Conservation (phyloP, 92 coral and sea anemone species). For the Parazoanthus darwini region DNA sequence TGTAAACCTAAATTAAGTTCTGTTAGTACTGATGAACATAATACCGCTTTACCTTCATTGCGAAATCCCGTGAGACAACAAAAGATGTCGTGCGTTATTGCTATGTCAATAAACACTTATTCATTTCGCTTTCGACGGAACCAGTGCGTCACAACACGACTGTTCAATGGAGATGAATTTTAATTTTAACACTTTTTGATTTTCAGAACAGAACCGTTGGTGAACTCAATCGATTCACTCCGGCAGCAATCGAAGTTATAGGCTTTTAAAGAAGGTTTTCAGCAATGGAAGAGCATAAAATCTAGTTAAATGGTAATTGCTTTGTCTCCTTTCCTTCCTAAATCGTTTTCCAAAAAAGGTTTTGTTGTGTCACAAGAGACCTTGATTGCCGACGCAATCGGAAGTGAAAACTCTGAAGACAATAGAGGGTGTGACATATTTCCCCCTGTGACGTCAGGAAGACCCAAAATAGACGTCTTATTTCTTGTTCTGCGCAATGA, state of each 20-base stretch:
- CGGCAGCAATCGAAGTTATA: neutral
- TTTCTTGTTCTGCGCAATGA: constrained; percentile 19
- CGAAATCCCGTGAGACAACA: constrained; percentile 31
- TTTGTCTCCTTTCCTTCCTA: constrained; percentile 16
- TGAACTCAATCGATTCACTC: neutral
- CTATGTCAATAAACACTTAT: constrained; percentile 16
- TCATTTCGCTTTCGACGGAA: neutral
- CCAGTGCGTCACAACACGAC: constrained; percentile 12
- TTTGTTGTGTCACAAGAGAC: constrained; percentile 18
- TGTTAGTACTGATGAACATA: neutral
- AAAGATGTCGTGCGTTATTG: constrained; percentile 18
- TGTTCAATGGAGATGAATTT: neutral
- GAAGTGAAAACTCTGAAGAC: constrained; percentile 21
- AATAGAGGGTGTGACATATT: constrained; percentile 44
- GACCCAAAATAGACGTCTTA: constrained; percentile 38
- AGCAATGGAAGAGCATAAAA: constrained; percentile 24
- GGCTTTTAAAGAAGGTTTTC: neutral
- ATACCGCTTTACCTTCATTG: constrained; percentile 6
- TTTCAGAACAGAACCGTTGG: neutral
- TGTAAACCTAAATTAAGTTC: neutral
- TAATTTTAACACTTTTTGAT: neutral
- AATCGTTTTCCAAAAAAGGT: constrained; percentile 37
- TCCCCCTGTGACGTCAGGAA: constrained; percentile 38
- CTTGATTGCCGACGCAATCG: constrained; percentile 44
- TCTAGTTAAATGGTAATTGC: constrained; percentile 6